Evolutionary conservation across 2,797 vertebrate genomes (phyloP).

Genomic region (Chelidonichthys spinosus): DNA sequence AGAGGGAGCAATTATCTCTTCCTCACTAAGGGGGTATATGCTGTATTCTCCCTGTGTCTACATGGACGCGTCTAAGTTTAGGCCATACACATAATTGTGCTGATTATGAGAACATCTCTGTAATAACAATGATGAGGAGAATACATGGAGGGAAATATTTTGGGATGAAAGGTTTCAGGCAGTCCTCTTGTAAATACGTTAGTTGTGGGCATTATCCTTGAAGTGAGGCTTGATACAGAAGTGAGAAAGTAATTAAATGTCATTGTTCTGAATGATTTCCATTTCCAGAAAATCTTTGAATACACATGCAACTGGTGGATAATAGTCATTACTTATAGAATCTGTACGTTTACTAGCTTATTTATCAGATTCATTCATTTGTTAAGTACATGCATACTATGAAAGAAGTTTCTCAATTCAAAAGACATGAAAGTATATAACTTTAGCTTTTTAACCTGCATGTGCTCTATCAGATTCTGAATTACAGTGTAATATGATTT

Average conservation of each 20-base stretch:
- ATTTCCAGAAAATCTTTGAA: not conserved
- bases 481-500: not conserved
- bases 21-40: constrained; percentile 24
- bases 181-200: not conserved
- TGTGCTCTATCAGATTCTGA: not conserved
- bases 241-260: not conserved
- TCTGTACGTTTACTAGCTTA: no score
- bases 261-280: not conserved
- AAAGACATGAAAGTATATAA: no score
- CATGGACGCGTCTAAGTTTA: constrained; percentile 19
- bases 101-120: constrained; percentile 42
- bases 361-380: not conserved
- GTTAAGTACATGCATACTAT: not conserved
- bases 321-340: not conserved
- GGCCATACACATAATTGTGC: constrained; percentile 45
- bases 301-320: not conserved
- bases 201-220: constrained; percentile 1
- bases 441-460: not conserved
- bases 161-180: constrained; percentile 6
- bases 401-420: not conserved
- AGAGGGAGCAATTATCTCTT: constrained; percentile 78
- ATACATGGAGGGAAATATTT: constrained; percentile 5
- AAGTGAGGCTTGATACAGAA: constrained; percentile 8
- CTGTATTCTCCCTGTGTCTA: constrained; percentile 2
- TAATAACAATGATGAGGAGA: constrained; percentile 31